These are phyloP conservation scores for Pipistrellus pipistrellus DNA, from an alignment of 2,797 vertebrate genomes.

Conservation along the genomic window DNA sequence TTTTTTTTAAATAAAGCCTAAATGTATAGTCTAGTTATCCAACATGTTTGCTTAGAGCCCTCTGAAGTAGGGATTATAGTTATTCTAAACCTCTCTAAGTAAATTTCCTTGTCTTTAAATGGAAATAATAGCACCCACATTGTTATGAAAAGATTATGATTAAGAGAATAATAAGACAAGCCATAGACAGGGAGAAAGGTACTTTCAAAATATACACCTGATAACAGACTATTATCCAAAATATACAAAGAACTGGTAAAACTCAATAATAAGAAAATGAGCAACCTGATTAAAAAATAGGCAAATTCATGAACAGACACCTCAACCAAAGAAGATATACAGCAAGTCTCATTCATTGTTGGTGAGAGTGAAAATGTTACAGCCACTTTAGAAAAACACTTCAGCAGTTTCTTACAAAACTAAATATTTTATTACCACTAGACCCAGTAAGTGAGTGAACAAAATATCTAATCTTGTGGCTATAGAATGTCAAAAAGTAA, in stretches of 20 bases:
- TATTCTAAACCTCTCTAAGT: neutral
- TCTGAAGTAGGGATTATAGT: neutral
- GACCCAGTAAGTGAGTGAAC: neutral
- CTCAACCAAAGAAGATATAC: neutral
- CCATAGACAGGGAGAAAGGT: neutral
- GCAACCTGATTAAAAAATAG: neutral
- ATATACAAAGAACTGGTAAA: neutral
- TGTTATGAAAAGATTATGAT: neutral
- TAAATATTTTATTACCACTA: neutral
- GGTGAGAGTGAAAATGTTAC: neutral
- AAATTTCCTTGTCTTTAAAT: conserved; percentile 17
- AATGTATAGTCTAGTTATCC: neutral
- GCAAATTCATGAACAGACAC: neutral
- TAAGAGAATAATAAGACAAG: neutral
- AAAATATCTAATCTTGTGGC: neutral
- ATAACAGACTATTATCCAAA: neutral
- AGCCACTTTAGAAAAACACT: neutral
- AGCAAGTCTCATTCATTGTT: neutral
- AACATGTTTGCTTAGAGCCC: neutral
- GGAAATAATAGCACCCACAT: neutral
- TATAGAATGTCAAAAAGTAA: neutral
- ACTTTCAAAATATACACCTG: conserved; percentile 3
- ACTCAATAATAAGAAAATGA: neutral
- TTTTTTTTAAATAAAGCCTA: neutral
- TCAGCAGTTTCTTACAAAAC: neutral